Percentiles rank a stretch among this genome's conserved stretches.
Evolutionary conservation across 53 echinoderm and acorn worm species (phyloP).

Genomic region (Stichopus horrens): DNA sequence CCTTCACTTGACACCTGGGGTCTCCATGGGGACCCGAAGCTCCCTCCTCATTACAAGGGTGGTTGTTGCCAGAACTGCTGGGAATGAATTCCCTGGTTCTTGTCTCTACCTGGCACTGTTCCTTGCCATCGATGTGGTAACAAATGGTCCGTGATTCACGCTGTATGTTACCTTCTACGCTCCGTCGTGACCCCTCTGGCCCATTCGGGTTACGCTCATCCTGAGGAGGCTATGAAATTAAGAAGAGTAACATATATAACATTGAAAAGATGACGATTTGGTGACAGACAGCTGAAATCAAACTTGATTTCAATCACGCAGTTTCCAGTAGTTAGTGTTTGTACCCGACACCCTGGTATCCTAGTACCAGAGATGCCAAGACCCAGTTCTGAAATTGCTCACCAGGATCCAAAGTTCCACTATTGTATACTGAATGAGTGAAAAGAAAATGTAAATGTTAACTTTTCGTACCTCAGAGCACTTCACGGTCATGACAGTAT

Average conservation of each 20-base stretch:
- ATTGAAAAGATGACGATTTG: too few species aligned
- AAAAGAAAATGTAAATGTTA: too few species aligned
- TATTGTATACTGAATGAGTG: too few species aligned
- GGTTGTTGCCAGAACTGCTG: constrained; percentile 4
- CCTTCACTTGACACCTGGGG: constrained; percentile 34
- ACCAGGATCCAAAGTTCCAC: too few species aligned
- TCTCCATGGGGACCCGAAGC: constrained; percentile 27
- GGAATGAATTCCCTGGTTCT: constrained; percentile 44
- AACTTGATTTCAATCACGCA: too few species aligned
- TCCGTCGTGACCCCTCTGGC: neutral
- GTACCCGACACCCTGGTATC: too few species aligned
- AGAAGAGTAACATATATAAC: neutral
- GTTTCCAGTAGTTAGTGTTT: too few species aligned
- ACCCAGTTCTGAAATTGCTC: too few species aligned
- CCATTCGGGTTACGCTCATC: neutral
- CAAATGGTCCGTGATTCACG: constrained; percentile 67
- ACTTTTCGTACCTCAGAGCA: too few species aligned
- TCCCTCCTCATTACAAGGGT: constrained; percentile 9
- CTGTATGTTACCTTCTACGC: constrained; percentile 27
- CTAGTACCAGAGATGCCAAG: too few species aligned
- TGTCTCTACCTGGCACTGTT: constrained; percentile 65
- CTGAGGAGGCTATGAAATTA: neutral
- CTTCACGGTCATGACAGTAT: too few species aligned
- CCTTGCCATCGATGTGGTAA: constrained; percentile 55
- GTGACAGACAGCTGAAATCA: too few species aligned